These are phyloP conservation scores for Phragmatobia fuliginosa DNA, from an alignment of 2,888 invertebrate species.

Conservation along the genomic window DNA sequence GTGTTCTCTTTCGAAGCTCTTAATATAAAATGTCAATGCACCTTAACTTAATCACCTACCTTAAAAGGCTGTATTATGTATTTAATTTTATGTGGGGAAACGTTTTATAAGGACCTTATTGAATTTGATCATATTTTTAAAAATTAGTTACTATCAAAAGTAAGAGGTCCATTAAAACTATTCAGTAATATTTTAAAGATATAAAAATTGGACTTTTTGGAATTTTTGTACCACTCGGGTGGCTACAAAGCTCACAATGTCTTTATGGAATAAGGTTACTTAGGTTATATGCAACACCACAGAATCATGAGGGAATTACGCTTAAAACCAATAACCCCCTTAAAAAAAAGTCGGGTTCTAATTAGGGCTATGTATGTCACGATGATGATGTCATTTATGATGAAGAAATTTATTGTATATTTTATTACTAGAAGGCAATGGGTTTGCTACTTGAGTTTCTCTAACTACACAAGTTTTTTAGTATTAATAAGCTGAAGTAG, in stretches of 20 bases:
- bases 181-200: background rate
- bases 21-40: slow-evolving; percentile 3
- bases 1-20: background rate
- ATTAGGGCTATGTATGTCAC: no score
- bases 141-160: background rate
- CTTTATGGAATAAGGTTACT: background rate
- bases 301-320: no score
- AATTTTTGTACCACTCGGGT: background rate
- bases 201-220: no score
- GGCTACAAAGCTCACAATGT: background rate
- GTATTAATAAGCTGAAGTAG: background rate
- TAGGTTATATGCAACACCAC: background rate
- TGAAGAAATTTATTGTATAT: background rate
- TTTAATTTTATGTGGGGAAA: no score
- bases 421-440: background rate
- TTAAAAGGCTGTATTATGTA: no score
- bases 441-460: background rate
- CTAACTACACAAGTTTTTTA: background rate
- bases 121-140: background rate
- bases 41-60: background rate
- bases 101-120: background rate
- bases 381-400: no score
- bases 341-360: no score
- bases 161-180: background rate
- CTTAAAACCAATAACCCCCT: no score